Evolutionary conservation across 2,797 vertebrate genomes (phyloP).

Genomic region (Xiphorhynchus erythropygius): DNA sequence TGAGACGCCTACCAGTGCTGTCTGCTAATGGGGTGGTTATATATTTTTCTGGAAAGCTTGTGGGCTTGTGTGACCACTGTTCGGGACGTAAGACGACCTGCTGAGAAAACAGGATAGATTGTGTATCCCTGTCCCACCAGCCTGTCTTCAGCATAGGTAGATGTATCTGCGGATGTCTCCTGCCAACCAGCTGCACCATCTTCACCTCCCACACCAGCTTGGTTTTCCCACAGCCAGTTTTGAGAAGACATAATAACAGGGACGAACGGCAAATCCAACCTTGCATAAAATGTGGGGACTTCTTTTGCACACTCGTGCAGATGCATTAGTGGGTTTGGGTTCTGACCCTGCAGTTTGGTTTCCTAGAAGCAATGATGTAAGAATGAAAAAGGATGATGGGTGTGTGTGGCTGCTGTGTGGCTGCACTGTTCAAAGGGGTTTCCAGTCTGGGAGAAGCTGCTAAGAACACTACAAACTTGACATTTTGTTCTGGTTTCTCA

Average conservation of each 20-base stretch:
- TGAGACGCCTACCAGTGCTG: neutral
- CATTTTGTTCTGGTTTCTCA: constrained; percentile 64
- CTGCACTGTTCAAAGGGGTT: neutral
- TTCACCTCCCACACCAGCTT: neutral
- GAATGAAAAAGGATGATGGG: neutral
- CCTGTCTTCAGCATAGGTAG: neutral
- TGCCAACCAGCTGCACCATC: neutral
- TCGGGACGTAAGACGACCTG: neutral
- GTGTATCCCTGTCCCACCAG: neutral
- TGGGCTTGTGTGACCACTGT: neutral
- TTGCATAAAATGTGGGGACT: neutral
- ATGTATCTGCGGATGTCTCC: neutral
- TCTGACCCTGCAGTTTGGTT: neutral
- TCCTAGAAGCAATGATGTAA: neutral
- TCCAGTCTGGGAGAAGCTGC: neutral
- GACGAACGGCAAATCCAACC: neutral
- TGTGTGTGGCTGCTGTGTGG: neutral
- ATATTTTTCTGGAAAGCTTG: neutral
- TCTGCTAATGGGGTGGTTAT: neutral
- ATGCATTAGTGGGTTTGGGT: neutral
- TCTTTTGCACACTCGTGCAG: neutral
- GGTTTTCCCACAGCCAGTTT: neutral
- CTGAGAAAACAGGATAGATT: neutral
- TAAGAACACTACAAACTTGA: neutral
- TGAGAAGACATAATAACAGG: neutral